Conservation (phyloP, 2,888 invertebrate genomes). For the Tachina grossa region DNA sequence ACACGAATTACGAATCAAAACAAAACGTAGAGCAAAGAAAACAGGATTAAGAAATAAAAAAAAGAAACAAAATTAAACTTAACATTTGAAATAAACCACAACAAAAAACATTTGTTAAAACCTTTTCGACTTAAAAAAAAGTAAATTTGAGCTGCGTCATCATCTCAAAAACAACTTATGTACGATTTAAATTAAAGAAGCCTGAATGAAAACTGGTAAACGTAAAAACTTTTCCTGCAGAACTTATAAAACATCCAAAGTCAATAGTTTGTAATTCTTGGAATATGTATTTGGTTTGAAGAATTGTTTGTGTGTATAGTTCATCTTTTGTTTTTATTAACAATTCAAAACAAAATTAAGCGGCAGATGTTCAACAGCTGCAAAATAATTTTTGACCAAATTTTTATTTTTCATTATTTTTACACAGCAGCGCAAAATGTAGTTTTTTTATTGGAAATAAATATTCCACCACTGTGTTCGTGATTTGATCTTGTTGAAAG, state of each 20-base stretch:
- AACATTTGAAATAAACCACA: not conserved
- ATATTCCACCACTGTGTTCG: conserved; percentile 24
- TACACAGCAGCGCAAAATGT: not conserved
- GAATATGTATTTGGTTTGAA: not conserved
- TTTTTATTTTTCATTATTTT: not conserved
- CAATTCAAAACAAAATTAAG: not conserved
- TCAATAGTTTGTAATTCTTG: not conserved
- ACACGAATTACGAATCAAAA: not conserved
- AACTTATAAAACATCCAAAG: not conserved
- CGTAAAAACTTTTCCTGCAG: too few species aligned
- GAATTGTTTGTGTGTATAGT: not conserved
- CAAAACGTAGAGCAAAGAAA: not conserved
- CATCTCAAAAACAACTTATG: not conserved
- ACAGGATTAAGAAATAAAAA: conserved; percentile 8
- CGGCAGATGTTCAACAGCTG: conserved; percentile 61
- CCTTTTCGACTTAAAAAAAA: not conserved
- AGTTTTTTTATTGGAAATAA: not conserved
- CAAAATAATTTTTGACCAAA: conserved; percentile 19
- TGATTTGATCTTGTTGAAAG: conserved; percentile 51
- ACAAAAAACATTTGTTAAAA: not conserved
- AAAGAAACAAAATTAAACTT: not conserved
- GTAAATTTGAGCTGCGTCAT: not conserved
- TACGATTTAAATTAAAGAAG: too few species aligned
- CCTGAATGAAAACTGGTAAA: too few species aligned
- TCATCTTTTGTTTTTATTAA: not conserved